These are phyloP conservation scores for Ondatra zibethicus DNA, from an alignment of 2,113 vertebrate genomes.

Conservation along the genomic window DNA sequence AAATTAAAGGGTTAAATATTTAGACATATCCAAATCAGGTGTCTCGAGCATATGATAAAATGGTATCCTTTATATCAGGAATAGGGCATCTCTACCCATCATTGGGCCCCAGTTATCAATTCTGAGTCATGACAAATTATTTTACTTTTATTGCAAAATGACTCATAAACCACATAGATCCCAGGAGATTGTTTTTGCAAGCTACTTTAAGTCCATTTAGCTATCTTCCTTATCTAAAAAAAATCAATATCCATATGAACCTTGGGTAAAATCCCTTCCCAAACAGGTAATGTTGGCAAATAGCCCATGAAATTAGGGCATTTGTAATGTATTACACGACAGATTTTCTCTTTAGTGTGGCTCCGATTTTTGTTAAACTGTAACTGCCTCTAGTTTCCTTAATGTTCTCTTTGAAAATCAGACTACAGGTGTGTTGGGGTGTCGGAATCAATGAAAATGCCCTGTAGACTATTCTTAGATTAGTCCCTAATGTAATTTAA, in stretches of 20 bases:
- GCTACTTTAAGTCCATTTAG: not conserved
- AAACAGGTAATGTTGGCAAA: slow-evolving; percentile 59
- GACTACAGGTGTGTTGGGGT: slow-evolving; percentile 55
- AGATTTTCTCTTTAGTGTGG: slow-evolving; percentile 58
- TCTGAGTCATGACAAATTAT: slow-evolving; percentile 69
- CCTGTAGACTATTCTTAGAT: slow-evolving; percentile 46
- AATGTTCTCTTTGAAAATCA: slow-evolving; percentile 33
- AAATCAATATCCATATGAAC: slow-evolving; percentile 46
- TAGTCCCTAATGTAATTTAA: slow-evolving; percentile 54
- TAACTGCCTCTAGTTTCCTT: slow-evolving; percentile 55
- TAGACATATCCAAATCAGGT: not conserved
- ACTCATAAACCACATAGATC: slow-evolving; percentile 56
- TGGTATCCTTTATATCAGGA: slow-evolving; percentile 23
- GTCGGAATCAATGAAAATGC: slow-evolving; percentile 38
- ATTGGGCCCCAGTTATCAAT: slow-evolving; percentile 25
- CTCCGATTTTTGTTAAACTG: slow-evolving; percentile 55
- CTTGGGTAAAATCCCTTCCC: slow-evolving; percentile 48
- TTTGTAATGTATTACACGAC: slow-evolving; percentile 31
- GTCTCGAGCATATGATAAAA: slow-evolving; percentile 52
- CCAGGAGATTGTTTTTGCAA: slow-evolving; percentile 51
- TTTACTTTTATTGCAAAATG: slow-evolving; percentile 53
- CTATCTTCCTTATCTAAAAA: slow-evolving; percentile 62
- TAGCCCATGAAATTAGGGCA: slow-evolving; percentile 45
- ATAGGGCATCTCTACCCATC: not conserved
- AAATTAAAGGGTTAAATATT: slow-evolving; percentile 56